phyloP scores from a whole-genome alignment of 2,797 vertebrate genomes.

The Catostomus latipinnis region DNA sequence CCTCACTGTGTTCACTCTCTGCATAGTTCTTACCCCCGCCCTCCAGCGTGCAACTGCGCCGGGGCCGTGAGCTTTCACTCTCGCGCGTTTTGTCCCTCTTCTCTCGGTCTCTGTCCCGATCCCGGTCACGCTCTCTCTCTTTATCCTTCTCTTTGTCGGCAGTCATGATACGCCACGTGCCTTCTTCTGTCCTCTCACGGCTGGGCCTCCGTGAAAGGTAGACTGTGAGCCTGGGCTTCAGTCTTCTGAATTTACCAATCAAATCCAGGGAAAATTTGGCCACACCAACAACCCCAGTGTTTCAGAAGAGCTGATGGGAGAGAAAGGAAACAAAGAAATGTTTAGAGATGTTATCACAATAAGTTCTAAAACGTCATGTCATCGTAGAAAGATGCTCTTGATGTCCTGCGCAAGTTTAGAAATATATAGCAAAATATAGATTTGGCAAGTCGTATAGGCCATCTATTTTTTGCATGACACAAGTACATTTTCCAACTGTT shows the following conservation, averaged over 20 bases:
- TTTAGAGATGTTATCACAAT: background rate
- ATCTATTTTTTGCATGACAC: too few relatives aligned
- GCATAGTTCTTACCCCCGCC: conserved; percentile 98
- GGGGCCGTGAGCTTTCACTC: conserved; percentile 89
- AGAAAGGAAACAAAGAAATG: conserved; percentile 14
- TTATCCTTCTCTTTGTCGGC: conserved; percentile 98
- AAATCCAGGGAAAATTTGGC: conserved; percentile 99
- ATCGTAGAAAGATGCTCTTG: conserved; percentile 25
- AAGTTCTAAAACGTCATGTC: background rate
- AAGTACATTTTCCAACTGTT: too few relatives aligned
- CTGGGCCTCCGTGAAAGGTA: conserved; percentile 99
- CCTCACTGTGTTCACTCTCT: conserved; percentile 96
- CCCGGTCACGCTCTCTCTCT: conserved; percentile 93
- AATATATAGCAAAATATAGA: too few relatives aligned
- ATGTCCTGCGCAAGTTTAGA: background rate
- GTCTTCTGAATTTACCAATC: conserved; percentile 99
- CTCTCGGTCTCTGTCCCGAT: conserved; percentile 91
- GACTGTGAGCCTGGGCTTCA: conserved; percentile 99
- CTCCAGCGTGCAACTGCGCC: conserved; percentile 95
- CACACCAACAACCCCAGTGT: conserved; percentile 98
- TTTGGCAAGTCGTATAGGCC: too few relatives aligned
- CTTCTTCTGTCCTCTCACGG: conserved; percentile 99
- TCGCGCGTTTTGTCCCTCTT: conserved; percentile 87
- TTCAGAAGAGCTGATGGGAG: conserved; percentile 84
- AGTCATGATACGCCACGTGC: conserved; percentile 99